Evolutionary conservation across 2,797 vertebrate genomes (phyloP).

Genomic region (Menidia menidia): DNA sequence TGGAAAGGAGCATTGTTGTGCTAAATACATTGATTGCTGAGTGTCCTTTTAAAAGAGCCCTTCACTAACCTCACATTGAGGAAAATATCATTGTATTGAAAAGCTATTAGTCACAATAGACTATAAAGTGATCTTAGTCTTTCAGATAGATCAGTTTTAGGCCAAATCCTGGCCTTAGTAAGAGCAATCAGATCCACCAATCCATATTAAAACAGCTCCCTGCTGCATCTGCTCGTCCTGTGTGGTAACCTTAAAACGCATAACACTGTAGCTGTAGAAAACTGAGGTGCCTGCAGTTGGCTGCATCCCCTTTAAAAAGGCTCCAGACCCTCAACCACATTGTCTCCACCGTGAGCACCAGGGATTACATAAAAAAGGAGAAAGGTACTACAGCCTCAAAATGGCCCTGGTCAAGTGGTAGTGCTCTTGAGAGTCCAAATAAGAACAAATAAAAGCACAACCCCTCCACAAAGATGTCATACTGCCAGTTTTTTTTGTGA

Average conservation of each 20-base stretch:
- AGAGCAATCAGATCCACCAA: not conserved
- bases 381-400: not conserved
- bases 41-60: conserved; percentile 16
- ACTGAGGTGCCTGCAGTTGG: not conserved
- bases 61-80: conserved; percentile 12
- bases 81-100: conserved; percentile 14
- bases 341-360: not conserved
- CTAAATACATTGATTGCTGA: conserved; percentile 5
- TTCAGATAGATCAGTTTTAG: conserved; percentile 5
- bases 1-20: not conserved
- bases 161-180: not conserved
- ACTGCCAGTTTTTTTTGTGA: conserved; percentile 1
- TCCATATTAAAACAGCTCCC: conserved; percentile 3
- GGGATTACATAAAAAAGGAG: conserved; percentile 1
- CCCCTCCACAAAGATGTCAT: not conserved
- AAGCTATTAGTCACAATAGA: conserved; percentile 20
- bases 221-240: not conserved
- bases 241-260: not conserved
- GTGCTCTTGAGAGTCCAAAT: not conserved
- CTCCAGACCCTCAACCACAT: not conserved
- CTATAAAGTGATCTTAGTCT: not conserved
- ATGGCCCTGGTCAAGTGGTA: not conserved
- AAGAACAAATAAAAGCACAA: conserved; percentile 11
- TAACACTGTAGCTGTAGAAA: not conserved
- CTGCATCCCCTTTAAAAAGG: not conserved